Conservation (phyloP, 2,888 invertebrate species). For the Cephalotes varians region DNA sequence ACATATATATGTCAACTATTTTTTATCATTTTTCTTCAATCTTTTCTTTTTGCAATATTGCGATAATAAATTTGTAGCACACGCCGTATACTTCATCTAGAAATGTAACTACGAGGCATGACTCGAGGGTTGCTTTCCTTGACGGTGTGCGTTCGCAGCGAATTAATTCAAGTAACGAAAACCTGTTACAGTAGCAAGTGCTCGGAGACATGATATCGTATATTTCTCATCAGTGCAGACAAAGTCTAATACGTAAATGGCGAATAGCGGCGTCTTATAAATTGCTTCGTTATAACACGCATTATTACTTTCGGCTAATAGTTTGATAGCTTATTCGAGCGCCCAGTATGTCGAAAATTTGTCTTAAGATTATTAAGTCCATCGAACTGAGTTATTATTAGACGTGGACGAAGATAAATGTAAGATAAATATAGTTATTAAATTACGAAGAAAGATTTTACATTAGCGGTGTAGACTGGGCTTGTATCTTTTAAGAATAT, state of each 20-base stretch:
- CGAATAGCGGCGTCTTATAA: constrained; percentile 26
- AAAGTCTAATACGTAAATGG: constrained; percentile 37
- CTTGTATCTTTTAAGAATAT: neutral
- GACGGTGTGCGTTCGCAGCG: constrained; percentile 20
- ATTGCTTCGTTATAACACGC: constrained; percentile 39
- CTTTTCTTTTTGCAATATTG: neutral
- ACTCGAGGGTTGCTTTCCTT: neutral
- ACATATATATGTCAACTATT: neutral
- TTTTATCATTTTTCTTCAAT: neutral
- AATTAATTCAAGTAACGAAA: constrained; percentile 59
- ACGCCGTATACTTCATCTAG: constrained; percentile 23
- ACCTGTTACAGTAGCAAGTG: constrained; percentile 45
- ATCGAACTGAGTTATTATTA: constrained; percentile 23
- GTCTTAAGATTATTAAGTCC: constrained; percentile 17
- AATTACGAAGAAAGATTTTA: neutral
- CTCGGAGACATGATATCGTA: constrained; percentile 39
- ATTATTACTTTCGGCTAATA: constrained; percentile 44
- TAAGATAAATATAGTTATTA: constrained; percentile 9
- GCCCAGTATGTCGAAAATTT: constrained; percentile 18
- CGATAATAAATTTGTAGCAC: neutral
- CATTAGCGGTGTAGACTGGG: neutral
- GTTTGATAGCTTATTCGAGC: constrained; percentile 30
- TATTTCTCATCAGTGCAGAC: constrained; percentile 39
- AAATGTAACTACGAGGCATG: neutral
- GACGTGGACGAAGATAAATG: constrained; percentile 26